These are phyloP conservation scores for Drosophila kepulauana DNA, from an alignment of 1,140 invertebrate species.

Conservation along the genomic window DNA sequence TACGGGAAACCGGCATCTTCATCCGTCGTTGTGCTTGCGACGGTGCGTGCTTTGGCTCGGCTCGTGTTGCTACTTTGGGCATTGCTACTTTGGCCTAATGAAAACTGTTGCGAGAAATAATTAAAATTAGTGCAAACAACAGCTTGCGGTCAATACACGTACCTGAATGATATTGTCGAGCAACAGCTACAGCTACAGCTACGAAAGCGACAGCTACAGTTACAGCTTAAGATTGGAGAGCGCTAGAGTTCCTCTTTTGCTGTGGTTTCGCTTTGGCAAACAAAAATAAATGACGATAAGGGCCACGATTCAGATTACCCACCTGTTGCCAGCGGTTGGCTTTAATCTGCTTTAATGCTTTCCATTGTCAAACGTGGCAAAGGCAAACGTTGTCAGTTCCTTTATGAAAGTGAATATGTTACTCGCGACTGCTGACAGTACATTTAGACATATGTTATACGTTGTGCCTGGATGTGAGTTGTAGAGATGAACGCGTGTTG, in stretches of 20 bases:
- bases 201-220: conserved; percentile 30
- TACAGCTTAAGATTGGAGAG: conserved; percentile 14
- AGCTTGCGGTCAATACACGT: conserved; percentile 16
- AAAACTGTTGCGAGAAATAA: conserved; percentile 58
- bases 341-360: conserved; percentile 70
- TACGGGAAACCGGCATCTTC: neutral
- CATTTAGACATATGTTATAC: conserved; percentile 10
- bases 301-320: conserved; percentile 23
- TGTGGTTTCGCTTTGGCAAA: conserved; percentile 21
- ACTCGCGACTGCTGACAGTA: conserved; percentile 49
- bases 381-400: neutral
- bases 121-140: conserved; percentile 61
- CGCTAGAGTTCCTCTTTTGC: neutral
- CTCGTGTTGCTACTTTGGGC: conserved; percentile 22
- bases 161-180: conserved; percentile 16
- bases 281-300: conserved; percentile 20
- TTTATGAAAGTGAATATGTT: conserved; percentile 26
- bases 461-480: neutral
- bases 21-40: neutral
- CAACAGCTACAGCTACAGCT: conserved; percentile 28
- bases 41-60: neutral
- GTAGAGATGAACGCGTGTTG: conserved; percentile 1
- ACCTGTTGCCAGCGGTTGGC: conserved; percentile 30
- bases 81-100: conserved; percentile 23
- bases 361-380: conserved; percentile 55